Evolutionary conservation across 2,888 invertebrate species (phyloP).

Genomic region (Lypha dubia): DNA sequence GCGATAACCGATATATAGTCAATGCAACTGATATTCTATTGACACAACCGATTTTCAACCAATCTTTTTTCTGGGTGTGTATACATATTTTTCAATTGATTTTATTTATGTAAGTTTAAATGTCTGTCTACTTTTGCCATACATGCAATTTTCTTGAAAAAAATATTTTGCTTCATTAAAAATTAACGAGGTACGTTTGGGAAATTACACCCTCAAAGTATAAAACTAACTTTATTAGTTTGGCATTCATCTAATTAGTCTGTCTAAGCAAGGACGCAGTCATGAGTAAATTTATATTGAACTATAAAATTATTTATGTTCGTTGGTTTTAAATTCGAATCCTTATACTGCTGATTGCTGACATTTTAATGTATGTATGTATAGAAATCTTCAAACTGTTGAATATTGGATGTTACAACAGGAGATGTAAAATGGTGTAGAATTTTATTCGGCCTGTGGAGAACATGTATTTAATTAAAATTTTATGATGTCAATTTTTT

Average conservation of each 20-base stretch:
- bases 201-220: too few relatives aligned
- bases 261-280: conserved; percentile 1
- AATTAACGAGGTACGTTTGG: neutral
- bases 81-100: too few relatives aligned
- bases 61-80: too few relatives aligned
- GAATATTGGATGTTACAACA: neutral
- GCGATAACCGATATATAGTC: too few relatives aligned
- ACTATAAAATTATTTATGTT: conserved; percentile 29
- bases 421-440: neutral
- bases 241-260: conserved; percentile 26
- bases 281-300: neutral
- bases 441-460: conserved; percentile 44
- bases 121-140: neutral
- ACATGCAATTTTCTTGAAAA: neutral
- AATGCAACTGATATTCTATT: too few relatives aligned
- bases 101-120: too few relatives aligned
- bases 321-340: neutral
- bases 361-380: too few relatives aligned
- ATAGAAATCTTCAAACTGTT: neutral
- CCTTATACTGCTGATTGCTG: neutral
- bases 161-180: neutral
- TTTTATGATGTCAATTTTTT: conserved; percentile 65
- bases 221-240: neutral
- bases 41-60: too few relatives aligned
- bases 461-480: conserved; percentile 67